These are phyloP conservation scores for Chesias legatella DNA, from an alignment of 2,888 invertebrate species.

Conservation along the genomic window DNA sequence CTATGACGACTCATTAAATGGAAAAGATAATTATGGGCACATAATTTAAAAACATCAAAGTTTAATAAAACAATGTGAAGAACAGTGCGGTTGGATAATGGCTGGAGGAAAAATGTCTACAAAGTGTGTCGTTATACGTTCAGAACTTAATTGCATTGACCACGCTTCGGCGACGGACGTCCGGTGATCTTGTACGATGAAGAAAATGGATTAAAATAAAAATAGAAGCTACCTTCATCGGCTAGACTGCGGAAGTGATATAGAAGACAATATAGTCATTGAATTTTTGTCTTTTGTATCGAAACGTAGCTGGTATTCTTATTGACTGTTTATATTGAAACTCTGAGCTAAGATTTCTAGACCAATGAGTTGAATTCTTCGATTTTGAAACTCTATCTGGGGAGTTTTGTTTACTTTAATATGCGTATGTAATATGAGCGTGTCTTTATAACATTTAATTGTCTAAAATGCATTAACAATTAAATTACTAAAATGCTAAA, in stretches of 20 bases:
- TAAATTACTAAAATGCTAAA: too few relatives aligned
- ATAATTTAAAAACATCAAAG: conserved; percentile 2
- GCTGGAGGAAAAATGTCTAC: conserved; percentile 41
- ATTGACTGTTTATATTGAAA: conserved; percentile 4
- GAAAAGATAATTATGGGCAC: too few relatives aligned
- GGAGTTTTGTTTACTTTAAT: too few relatives aligned
- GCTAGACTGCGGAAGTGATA: conserved; percentile 25
- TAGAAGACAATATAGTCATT: conserved; percentile 14
- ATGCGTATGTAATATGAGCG: too few relatives aligned
- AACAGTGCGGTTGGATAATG: conserved; percentile 23
- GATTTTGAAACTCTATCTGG: too few relatives aligned
- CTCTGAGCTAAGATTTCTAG: too few relatives aligned
- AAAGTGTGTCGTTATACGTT: conserved; percentile 71
- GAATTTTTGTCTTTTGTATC: conserved; percentile 20
- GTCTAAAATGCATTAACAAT: too few relatives aligned
- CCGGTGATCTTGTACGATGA: conserved; percentile 63
- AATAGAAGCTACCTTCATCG: conserved; percentile 46
- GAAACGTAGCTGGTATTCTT: conserved; percentile 15
- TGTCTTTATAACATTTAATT: not conserved
- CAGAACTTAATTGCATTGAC: conserved; percentile 76
- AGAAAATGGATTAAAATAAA: conserved; percentile 72
- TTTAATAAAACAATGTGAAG: conserved; percentile 19
- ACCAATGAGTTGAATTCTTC: too few relatives aligned
- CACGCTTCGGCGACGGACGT: conserved; percentile 60
- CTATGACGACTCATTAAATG: conserved; percentile 14